A percentile compares a stretch with the other conserved stretches of the same genome.
These are phyloP conservation scores for Gadus chalcogrammus DNA, from an alignment of 2,113 vertebrate species.

Conservation along the genomic window DNA sequence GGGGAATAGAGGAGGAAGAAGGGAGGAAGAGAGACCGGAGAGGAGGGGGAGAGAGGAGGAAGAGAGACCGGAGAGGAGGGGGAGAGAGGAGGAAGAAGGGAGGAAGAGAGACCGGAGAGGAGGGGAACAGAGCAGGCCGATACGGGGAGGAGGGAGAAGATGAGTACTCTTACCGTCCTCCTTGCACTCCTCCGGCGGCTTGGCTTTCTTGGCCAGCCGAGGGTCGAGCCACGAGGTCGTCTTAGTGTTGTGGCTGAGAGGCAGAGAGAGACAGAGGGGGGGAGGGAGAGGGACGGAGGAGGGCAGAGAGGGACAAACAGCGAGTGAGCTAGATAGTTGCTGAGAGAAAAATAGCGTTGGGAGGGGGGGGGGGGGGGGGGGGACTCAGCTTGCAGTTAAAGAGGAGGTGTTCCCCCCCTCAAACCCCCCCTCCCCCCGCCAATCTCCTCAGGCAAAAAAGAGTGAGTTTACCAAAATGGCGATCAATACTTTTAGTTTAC, in stretches of 20 bases:
- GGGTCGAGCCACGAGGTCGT: conserved; percentile 99
- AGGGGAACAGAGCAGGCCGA: background rate
- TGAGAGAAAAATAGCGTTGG: conserved; percentile 50
- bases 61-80: too few relatives aligned
- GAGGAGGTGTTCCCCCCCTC: conserved; percentile 18
- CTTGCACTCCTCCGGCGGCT: conserved; percentile 98
- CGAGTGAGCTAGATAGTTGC: too few relatives aligned
- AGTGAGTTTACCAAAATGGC: conserved; percentile 77
- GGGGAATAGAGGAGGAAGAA: too few relatives aligned
- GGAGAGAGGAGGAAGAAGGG: background rate
- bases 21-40: too few relatives aligned
- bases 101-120: background rate
- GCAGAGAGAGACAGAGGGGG: conserved; percentile 34
- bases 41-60: too few relatives aligned
- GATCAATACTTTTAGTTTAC: conserved; percentile 96
- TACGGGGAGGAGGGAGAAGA: conserved; percentile 11
- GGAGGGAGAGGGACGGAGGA: conserved; percentile 40
- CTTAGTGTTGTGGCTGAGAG: conserved; percentile 98
- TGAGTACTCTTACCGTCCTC: conserved; percentile 87
- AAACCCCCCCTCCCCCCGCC: background rate
- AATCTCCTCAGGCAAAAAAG: background rate
- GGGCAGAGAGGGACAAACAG: conserved; percentile 36
- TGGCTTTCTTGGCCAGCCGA: conserved; percentile 97
- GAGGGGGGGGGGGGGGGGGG: conserved; percentile 19
- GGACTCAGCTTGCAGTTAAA: too few relatives aligned